Percentiles rank a stretch among this genome's conserved stretches.
phyloP scores from a whole-genome alignment of 1,140 invertebrate species.

The Gonatopus flavifemur region DNA sequence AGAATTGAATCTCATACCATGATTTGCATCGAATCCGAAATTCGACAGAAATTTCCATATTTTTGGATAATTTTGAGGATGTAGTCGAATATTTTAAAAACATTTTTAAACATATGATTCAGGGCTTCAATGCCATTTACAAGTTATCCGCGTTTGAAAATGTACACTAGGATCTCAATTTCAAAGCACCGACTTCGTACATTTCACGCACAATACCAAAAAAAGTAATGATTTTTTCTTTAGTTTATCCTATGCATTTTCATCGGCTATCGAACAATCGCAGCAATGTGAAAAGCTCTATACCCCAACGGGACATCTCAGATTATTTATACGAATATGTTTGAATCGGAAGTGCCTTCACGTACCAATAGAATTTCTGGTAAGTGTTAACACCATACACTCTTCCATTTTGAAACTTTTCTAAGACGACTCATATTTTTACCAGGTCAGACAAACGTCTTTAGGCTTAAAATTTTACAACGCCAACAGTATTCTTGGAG shows the following conservation, averaged over 20 bases:
- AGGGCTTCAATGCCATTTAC: too few relatives aligned
- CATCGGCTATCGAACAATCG: conserved; percentile 52
- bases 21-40: too few relatives aligned
- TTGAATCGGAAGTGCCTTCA: conserved; percentile 62
- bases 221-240: too few relatives aligned
- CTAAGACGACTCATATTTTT: conserved; percentile 11
- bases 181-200: too few relatives aligned
- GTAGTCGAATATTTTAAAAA: too few relatives aligned
- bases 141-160: too few relatives aligned
- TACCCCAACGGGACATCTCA: conserved; percentile 57
- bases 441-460: conserved; percentile 37
- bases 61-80: too few relatives aligned
- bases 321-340: conserved; percentile 61
- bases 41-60: too few relatives aligned
- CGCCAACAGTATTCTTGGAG: conserved; percentile 54
- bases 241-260: conserved; percentile 46
- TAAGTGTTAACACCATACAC: conserved; percentile 35
- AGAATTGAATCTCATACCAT: too few relatives aligned
- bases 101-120: too few relatives aligned
- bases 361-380: conserved; percentile 59
- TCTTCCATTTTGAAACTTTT: not conserved
- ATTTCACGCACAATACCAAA: too few relatives aligned
- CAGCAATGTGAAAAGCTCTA: conserved; percentile 51
- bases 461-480: conserved; percentile 44
- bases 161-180: too few relatives aligned